Conservation (phyloP, 2,888 invertebrate genomes). For the Machimus rusticus region DNA sequence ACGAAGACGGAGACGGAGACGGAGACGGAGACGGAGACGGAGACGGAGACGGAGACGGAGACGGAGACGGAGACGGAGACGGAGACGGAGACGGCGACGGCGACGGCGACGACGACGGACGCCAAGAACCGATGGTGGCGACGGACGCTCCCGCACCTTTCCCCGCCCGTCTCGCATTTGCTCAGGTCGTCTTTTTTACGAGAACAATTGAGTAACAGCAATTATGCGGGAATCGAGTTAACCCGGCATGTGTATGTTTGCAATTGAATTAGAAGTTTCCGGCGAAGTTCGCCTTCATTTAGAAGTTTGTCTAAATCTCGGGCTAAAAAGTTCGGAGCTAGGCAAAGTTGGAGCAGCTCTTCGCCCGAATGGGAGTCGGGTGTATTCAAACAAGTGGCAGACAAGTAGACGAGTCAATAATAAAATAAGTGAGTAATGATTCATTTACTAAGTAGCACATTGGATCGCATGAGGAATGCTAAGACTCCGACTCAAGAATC, state of each 20-base stretch:
- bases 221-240: constrained; percentile 27
- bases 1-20: too few species aligned
- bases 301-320: constrained; percentile 27
- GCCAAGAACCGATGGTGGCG: neutral
- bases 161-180: neutral
- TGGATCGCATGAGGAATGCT: neutral
- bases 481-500: neutral
- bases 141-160: neutral
- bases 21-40: too few species aligned
- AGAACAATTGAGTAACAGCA: constrained; percentile 22
- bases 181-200: neutral
- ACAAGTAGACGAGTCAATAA: constrained; percentile 32
- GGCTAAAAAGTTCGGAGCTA: constrained; percentile 11
- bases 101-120: neutral
- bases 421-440: constrained; percentile 29
- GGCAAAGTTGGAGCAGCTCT: neutral
- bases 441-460: constrained; percentile 19
- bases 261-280: constrained; percentile 26
- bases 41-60: neutral
- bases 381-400: constrained; percentile 27
- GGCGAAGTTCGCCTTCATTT: constrained; percentile 11
- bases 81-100: too few species aligned
- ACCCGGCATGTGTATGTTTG: constrained; percentile 6
- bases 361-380: neutral
- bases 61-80: neutral